These are phyloP conservation scores for Chiloscyllium punctatum DNA, from an alignment of 2,797 vertebrate species.

Conservation along the genomic window DNA sequence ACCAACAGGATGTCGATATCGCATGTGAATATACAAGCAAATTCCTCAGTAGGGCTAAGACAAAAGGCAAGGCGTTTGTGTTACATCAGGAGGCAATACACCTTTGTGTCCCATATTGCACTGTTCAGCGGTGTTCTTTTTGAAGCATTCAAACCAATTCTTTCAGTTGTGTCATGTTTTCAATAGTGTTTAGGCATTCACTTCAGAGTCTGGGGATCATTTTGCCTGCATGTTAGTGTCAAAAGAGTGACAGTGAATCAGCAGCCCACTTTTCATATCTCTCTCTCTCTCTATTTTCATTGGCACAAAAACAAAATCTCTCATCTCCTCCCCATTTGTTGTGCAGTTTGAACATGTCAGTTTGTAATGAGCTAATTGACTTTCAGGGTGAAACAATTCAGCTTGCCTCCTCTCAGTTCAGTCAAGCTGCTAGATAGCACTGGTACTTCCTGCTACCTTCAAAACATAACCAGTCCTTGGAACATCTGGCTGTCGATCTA, in stretches of 20 bases:
- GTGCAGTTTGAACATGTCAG: neutral
- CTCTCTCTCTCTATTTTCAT: neutral
- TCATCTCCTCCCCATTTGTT: neutral
- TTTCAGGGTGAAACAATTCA: neutral
- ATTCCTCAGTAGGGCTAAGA: conserved; percentile 54
- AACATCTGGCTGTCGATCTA: neutral
- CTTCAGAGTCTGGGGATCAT: neutral
- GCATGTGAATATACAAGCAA: conserved; percentile 60
- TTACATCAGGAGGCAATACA: neutral
- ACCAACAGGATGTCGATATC: conserved; percentile 79
- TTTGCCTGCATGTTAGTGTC: neutral
- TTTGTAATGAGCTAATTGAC: neutral
- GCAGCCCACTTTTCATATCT: neutral
- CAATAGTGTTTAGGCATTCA: neutral
- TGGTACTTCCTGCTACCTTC: neutral
- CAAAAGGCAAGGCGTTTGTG: conserved; percentile 65
- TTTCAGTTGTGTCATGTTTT: conserved; percentile 7
- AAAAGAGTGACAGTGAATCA: neutral
- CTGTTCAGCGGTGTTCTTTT: conserved; percentile 42
- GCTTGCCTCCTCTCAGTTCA: neutral
- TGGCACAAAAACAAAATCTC: neutral
- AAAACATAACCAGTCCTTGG: neutral
- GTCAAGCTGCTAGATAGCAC: neutral
- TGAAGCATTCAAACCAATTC: conserved; percentile 45
- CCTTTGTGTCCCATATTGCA: neutral